Evolutionary conservation across 2,888 invertebrate genomes (phyloP), one percentile per base, ranked within the genome.

Genomic region (Platynereis dumerilii): DNA sequence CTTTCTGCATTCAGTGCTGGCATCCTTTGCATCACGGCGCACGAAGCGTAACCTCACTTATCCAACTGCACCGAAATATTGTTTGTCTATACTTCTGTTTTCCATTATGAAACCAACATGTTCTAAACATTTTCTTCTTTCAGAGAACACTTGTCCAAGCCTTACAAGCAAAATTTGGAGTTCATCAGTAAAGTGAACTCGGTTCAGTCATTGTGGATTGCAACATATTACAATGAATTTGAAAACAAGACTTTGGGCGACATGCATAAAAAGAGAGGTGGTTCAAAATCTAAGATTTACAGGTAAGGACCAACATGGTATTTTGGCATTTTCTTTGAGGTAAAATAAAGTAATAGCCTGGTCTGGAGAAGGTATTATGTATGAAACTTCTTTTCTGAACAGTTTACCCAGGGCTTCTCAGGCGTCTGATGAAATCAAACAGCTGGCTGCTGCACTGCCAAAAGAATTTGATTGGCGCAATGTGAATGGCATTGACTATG

Each of bases 171-270:
- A 29, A 78, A 84, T 65, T 58, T 68, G 20, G 72, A 75, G 12
- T 78, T 82, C 65, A 77, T 86, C 10, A 58, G 71, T 2, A 72
- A 73, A 26, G 84, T 87, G 64, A 86, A 87, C 71, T 63, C 58
- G 0, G 67, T 67, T 0, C 84, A 85, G 72, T 80, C 69, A 10
- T 79, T 77, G 20, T 87, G 86, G 86, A 78, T 63, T 34, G 87
- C 87, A 1, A 75, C 65, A 10, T 67, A 74, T 1, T 86, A 87
- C 69, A 72, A 76, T 2, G 77, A 83, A 52, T 82, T 81, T 70
- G 80, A 83, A 26, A 72, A 70, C 2, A 78, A 79, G 73, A 75
- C 80, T 0, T 64, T 81, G 15, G 76, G 76, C 42, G 80, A 85
- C 20, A 70, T 86, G 58, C 69, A 82, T 20, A 74, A 69, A 29